Evolutionary conservation across 2,888 invertebrate genomes (phyloP).

Genomic region (Yponomeuta cagnagella): DNA sequence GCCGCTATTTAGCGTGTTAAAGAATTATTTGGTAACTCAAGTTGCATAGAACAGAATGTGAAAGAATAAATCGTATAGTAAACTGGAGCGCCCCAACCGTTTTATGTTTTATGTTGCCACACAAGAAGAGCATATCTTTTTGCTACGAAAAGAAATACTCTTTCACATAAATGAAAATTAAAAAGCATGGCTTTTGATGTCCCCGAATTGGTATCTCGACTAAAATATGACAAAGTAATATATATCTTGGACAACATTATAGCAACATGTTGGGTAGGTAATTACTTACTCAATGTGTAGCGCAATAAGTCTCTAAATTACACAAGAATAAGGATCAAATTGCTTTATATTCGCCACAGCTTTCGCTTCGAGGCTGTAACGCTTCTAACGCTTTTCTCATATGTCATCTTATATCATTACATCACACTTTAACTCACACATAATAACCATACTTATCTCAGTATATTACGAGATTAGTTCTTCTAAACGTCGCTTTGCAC

Average conservation of each 20-base stretch:
- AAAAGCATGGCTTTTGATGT: constrained; percentile 44
- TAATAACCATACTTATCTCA: constrained; percentile 4
- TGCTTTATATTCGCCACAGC: constrained; percentile 46
- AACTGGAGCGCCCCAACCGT: constrained; percentile 6
- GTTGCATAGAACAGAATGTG: too few species aligned
- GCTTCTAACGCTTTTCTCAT: constrained; percentile 68
- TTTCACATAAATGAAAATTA: constrained; percentile 5
- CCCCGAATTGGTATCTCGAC: constrained; percentile 8
- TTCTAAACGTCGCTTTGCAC: constrained; percentile 7
- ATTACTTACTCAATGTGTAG: neutral
- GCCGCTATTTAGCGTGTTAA: too few species aligned
- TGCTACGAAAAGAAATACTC: neutral
- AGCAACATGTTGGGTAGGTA: neutral
- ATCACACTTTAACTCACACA: neutral
- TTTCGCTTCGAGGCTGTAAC: constrained; percentile 48
- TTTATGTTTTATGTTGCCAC: constrained; percentile 14
- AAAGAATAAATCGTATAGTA: neutral
- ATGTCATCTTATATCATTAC: constrained; percentile 32
- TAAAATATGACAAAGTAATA: neutral
- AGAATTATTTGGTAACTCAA: too few species aligned
- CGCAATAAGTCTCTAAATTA: neutral
- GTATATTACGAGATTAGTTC: neutral
- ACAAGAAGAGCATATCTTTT: neutral
- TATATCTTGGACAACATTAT: neutral
- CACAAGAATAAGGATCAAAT: constrained; percentile 15